Evolutionary conservation across 2,113 vertebrate genomes (phyloP), one percentile per base, ranked within the genome.

Genomic region (Centropus unirufus): DNA sequence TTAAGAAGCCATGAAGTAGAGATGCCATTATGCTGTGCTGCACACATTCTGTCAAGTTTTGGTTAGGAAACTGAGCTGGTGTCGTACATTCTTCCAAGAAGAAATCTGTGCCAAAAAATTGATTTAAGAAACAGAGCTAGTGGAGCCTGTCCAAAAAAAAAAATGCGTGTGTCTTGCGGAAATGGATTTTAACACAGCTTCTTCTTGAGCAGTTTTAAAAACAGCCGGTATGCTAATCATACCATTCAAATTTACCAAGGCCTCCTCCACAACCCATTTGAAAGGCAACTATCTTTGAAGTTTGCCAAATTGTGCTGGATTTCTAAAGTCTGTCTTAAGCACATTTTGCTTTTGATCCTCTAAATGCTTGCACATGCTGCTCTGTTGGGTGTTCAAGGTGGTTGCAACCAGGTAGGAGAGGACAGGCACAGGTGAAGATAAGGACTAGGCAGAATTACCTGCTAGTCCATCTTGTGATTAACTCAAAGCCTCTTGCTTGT

Each of bases 41-140:
- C 74, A 90, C 95, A 64, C 95, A 66, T 95, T 92, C 95, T 96
- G 95, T 95, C 93, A 93, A 72, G 93, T 95, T 96, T 95, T 95
- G 95, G 93, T 94, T 95, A 84, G 92, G 90, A 93, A 92, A 52
- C 90, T 52, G 94, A 92, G 92, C 90, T 93, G 95, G 92, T 93
- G 93, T 95, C 88, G 49, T 94, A 83, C 90, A 40, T 92, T 92
- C 88, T 97, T 97, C 96, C 95, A 96, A 95, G 94, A 75, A 92
- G 94, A 77, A 86, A 75, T 93, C 83, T 12, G 52, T 96, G 96
- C 96, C 96, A 96, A 83, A 96, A 87, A 95, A 86, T 80, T 93
- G 95, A 96, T 95, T 96, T 95, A 96, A 96, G 95, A 95, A 96
- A 94, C 95, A 94, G 95, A 95, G 95, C 93, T 94, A 89, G 92